Percentiles rank a stretch among this genome's conserved stretches.
These are phyloP conservation scores for Brachypteracias leptosomus DNA, from an alignment of 2,113 vertebrate species.

Conservation along the genomic window DNA sequence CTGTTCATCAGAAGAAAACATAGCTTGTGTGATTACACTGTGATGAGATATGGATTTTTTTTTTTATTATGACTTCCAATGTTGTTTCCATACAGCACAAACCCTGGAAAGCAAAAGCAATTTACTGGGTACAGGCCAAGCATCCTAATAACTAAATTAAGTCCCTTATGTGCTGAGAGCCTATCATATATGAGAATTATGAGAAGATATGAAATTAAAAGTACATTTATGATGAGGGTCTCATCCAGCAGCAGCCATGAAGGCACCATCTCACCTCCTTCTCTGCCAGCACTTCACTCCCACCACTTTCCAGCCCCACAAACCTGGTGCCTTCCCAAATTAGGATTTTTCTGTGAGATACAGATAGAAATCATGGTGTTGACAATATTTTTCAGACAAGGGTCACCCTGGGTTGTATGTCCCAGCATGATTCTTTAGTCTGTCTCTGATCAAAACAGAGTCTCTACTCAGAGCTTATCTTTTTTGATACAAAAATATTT, in stretches of 20 bases:
- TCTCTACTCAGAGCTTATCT: neutral
- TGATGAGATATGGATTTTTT: neutral
- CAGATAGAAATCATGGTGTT: fast-evolving
- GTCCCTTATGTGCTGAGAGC: neutral
- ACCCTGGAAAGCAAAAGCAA: neutral
- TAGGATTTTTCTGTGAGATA: neutral
- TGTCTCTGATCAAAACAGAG: neutral
- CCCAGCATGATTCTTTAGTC: fast-evolving
- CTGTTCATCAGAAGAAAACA: neutral
- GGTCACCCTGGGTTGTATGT: neutral
- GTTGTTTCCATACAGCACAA: neutral
- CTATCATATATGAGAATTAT: fast-evolving
- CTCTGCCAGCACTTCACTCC: too few relatives aligned
- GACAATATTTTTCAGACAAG: fast-evolving
- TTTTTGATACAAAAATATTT: neutral
- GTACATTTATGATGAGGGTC: neutral
- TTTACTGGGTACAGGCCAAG: neutral
- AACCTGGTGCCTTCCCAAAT: neutral
- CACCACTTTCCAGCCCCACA: too few relatives aligned
- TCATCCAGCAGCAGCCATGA: neutral
- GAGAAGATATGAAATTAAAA: too few relatives aligned
- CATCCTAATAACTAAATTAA: neutral
- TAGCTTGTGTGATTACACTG: neutral
- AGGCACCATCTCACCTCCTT: neutral
- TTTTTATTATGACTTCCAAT: neutral